A percentile compares a stretch with the other conserved stretches of the same genome.
Evolutionary conservation across 2,888 invertebrate species (phyloP).

Genomic region (Lymantria dispar): DNA sequence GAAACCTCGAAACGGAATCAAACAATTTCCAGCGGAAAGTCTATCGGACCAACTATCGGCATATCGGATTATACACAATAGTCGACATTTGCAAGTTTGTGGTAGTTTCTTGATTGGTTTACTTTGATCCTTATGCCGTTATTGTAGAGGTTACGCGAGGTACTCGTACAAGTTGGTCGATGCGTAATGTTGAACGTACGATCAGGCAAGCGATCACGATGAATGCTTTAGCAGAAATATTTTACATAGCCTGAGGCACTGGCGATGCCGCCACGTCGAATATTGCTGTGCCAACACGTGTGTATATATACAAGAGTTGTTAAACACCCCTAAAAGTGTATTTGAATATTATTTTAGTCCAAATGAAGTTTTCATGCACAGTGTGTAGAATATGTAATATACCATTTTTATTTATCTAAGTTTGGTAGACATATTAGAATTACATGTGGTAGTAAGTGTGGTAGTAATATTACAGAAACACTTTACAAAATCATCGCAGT

Average conservation of each 20-base stretch:
- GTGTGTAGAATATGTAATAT: too few species aligned
- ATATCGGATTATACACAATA: conserved; percentile 72
- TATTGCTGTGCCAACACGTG: conserved; percentile 77
- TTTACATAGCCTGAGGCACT: conserved; percentile 77
- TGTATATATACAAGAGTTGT: conserved; percentile 52
- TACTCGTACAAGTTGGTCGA: conserved; percentile 44
- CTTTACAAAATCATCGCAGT: too few species aligned
- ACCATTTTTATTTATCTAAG: too few species aligned
- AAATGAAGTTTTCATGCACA: too few species aligned
- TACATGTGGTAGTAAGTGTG: too few species aligned
- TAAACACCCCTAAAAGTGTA: conserved; percentile 21
- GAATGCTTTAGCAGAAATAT: conserved; percentile 82
- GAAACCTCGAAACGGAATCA: conserved; percentile 58
- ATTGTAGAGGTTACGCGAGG: conserved; percentile 37
- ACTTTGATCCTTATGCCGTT: conserved; percentile 43
- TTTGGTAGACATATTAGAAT: too few species aligned
- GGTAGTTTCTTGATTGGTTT: conserved; percentile 13
- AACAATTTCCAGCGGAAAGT: conserved; percentile 65
- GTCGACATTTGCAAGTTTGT: conserved; percentile 53
- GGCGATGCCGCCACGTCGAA: conserved; percentile 67
- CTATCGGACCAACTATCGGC: conserved; percentile 65
- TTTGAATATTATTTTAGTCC: background rate
- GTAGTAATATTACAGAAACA: too few species aligned
- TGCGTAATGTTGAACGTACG: conserved; percentile 64
- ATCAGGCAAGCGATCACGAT: conserved; percentile 76